Base-by-base conservation (phyloP, 2,797 vertebrate genomes). In the Columba guinea region DNA sequence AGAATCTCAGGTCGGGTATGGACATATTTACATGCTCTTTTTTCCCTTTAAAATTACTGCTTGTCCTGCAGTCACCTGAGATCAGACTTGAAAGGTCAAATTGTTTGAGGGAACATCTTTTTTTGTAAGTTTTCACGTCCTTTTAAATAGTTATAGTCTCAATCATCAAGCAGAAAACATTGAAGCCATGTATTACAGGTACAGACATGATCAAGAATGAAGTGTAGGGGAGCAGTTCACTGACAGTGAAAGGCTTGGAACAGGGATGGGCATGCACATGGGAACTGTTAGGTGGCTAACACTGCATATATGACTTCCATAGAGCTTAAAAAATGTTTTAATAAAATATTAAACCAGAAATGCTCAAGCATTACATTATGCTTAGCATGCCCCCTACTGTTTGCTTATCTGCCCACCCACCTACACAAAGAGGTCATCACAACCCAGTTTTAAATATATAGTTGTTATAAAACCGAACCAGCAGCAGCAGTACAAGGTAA, bases 391-490 rank as follows among this genome's bases (percentile, higher is more conserved):
- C 60, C 63, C 49, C 35, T 76, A 2, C 52, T 76, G 35, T 84
- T 94, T 89, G 73, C 51, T 16, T 68, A 0, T 78, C 73, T 91
- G 24, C 73, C 76, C 21, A 34, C 41, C 32, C 32, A 63, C 51
- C 35, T 55, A 70, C 62, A 34, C 55, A 55, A 53, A 67, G 60
- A 88, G 89, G 83, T 88, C 83, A 69, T 94, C 23, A 23, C 88
- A 94, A 79, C 67, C 70, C 58, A 69, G 69, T 82, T 95, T 94
- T 91, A 69, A 93, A 96, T 91, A 90, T 91, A 55, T 2, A 67
- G 56, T 67, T 60, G 67, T 95, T 96, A 87, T 23, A 94, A 95
- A 96, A 95, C 88, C 39, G 53, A 82, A 79, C 19, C 28, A 89
- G 39, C 64, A n/a, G 46, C 76, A 93, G 76, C 68, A 76, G 35